Base-by-base conservation (phyloP, 1,140 invertebrate species). In the Aphelenchoides besseyi region DNA sequence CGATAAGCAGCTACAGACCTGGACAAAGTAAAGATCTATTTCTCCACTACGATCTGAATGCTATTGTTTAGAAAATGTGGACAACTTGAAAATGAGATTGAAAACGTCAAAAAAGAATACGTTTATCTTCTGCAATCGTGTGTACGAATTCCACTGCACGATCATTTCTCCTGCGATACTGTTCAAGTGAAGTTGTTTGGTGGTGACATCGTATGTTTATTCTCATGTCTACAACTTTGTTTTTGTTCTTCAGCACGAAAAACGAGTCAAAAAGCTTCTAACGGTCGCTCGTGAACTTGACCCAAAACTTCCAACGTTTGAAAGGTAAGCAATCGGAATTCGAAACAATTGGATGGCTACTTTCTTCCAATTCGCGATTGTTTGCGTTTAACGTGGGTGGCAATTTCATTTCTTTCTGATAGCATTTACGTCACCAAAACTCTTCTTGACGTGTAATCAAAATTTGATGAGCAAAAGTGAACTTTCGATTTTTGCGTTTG, bases 81-180 rank as follows among this genome's bases (percentile, higher is more conserved):
- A 37, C 64, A 76, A 3, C 55, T 87, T 30, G 84, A 86, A 69
- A 79, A 77, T 3, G 84, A 86, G 64, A 85, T 88, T 55, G 87
- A 88, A 61, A 79, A 85, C 68, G 86, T 87, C 80, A 88, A 87
- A 72, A 73, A 85, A 68, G 86, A 88, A 69, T 88, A 88, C 69
- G 85, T 88, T 0, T 87, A 83, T 12, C 74, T 88, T 18, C 83
- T 88, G 18, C 87, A 88, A 75, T 88, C 87, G 28, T 86, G 85
- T 71, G 86, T 88, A 12, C 73, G 85, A 16, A 85, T 87, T 53
- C 86, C 87, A 16, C 79, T 84, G 9, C 81, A 83, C n/a, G 87
- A 88, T 23, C 73, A 84, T 75, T 29, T 79, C 76, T 41, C 85
- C 83, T 77, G 81, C 53, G 85, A 86, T 77, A 71, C 74, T 1